Evolutionary conservation across 2,888 invertebrate species (phyloP).

Genomic region (Encarsia formosa): DNA sequence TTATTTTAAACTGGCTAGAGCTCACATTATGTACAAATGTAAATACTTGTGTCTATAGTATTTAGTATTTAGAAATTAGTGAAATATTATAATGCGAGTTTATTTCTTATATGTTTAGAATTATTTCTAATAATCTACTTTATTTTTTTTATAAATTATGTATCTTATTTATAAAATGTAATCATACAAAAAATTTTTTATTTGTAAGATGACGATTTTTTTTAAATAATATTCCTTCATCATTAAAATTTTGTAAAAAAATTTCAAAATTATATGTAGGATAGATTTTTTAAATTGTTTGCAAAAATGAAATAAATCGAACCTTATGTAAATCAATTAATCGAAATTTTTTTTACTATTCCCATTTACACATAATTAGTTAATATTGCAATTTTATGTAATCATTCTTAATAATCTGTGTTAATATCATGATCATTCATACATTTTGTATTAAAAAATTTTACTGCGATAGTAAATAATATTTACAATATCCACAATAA

Average conservation of each 20-base stretch:
- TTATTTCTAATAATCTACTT: constrained; percentile 13
- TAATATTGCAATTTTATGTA: too few species aligned
- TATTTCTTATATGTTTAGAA: constrained; percentile 19
- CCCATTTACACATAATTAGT: too few species aligned
- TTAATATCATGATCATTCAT: too few species aligned
- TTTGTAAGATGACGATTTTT: constrained; percentile 1
- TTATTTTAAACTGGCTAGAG: constrained; percentile 24
- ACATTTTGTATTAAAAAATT: too few species aligned
- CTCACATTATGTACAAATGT: constrained; percentile 46
- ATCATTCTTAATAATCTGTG: too few species aligned
- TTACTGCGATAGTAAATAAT: too few species aligned
- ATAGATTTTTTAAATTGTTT: neutral
- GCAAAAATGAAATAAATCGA: too few species aligned
- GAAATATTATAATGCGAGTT: too few species aligned
- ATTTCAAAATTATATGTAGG: neutral
- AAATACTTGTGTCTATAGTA: constrained; percentile 39
- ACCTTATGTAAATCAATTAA: too few species aligned
- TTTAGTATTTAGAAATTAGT: too few species aligned
- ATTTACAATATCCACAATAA: too few species aligned
- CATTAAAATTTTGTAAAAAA: neutral
- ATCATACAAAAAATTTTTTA: constrained; percentile 13
- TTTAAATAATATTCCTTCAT: constrained; percentile 2
- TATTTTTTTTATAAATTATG: constrained; percentile 18
- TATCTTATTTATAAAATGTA: constrained; percentile 15
- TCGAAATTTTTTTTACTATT: too few species aligned